A percentile compares a stretch with the other conserved stretches of the same genome.
Conservation (phyloP, 2,888 invertebrate species). For the Epinotia bilunana region DNA sequence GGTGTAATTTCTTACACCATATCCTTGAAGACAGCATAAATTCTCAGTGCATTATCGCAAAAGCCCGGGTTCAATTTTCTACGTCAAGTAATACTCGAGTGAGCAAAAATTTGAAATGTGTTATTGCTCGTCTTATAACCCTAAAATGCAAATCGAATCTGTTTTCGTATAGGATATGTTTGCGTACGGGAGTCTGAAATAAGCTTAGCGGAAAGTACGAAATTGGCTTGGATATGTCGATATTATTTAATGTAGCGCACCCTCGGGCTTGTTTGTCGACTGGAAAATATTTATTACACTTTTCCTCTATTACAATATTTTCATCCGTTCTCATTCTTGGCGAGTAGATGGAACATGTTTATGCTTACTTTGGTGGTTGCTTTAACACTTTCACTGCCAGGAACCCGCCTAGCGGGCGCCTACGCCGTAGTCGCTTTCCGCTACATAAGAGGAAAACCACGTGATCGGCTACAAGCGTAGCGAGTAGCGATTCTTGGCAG, state of each 20-base stretch:
- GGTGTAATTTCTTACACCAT: conserved; percentile 6
- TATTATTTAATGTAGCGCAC: conserved; percentile 78
- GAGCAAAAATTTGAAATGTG: conserved; percentile 58
- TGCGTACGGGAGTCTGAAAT: conserved; percentile 73
- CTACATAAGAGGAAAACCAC: too few species aligned
- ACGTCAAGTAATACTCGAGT: conserved; percentile 53
- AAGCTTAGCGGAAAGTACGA: conserved; percentile 76
- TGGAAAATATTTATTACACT: conserved; percentile 77
- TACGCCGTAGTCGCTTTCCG: too few species aligned
- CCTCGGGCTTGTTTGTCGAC: conserved; percentile 73
- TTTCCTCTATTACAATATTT: conserved; percentile 63
- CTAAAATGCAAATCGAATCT: conserved; percentile 76
- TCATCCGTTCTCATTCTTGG: conserved; percentile 55
- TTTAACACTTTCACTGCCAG: background rate
- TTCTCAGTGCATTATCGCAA: conserved; percentile 28
- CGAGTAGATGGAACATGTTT: conserved; percentile 38
- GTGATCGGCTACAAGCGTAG: too few species aligned
- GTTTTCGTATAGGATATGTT: conserved; percentile 73
- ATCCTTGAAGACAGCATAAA: conserved; percentile 16
- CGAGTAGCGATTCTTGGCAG: too few species aligned
- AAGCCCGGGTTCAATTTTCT: conserved; percentile 49
- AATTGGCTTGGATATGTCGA: conserved; percentile 80
- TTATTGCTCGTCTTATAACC: conserved; percentile 68
- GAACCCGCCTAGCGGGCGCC: too few species aligned
- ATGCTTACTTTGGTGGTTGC: conserved; percentile 14